Base-by-base conservation (phyloP, 1,140 invertebrate species). In the Radopholus similis region DNA sequence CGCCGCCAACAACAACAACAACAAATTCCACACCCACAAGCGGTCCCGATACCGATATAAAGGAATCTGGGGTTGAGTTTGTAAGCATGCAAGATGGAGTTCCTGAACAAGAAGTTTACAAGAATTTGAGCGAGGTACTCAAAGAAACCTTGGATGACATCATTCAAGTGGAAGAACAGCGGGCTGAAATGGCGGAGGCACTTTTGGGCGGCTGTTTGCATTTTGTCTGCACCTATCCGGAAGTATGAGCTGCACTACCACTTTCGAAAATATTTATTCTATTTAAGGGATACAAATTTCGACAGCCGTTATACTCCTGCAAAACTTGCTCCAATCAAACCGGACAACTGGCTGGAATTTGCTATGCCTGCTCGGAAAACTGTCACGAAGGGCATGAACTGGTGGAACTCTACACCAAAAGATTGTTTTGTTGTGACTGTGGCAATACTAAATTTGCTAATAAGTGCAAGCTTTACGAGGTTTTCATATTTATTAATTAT, bases 311-410 rank as follows among this genome's bases (percentile, higher is more conserved):
- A 0, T 98, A 97, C 85, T 89, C 93, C 0, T 98, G 95, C 82
- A 84, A 90, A 57, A 97, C 94, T 0, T 98, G 95, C 83, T 87
- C 88, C 63, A 84, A 82, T 6, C 73, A 76, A 40, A 69, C 77
- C 15, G 86, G 88, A 68, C 87, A 71, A 83, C 85, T 64, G 91
- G 92, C 60, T 38, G 78, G 81, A n/a, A 54, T 97, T 23, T 99
- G 95, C 84, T 85, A 97, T 4, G 95, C 93, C 15, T 99, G 95
- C 83, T 91, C 90, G 77, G 89, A 92, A 70, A 88, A 89, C 70
- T 99, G 95, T 78, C 95, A 99, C 83, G 93, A 95, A 77, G 91
- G 90, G 30, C 95, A 98, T 85, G 90, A 97, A 23, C 86, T 99
- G 1, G 86, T 95, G 65, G 95, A 99, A 84, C 86, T 99, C 0